Evolutionary conservation across 1,140 invertebrate species (phyloP), one percentile per base, ranked within the genome.

Genomic region (Parasteatoda tepidariorum): DNA sequence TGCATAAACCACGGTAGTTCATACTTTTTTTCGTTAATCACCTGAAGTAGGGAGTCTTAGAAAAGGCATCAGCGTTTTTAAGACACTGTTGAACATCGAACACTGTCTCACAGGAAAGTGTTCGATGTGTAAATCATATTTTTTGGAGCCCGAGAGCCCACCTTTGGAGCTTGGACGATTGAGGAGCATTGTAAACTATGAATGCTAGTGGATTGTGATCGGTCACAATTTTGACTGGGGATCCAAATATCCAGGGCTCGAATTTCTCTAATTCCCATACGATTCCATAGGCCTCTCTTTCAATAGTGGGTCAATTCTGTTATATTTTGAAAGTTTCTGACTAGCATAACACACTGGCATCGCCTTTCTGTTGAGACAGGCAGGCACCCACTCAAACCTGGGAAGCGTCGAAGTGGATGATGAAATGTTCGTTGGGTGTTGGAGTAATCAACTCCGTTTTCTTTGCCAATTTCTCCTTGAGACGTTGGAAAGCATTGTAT

Each of bases 381-480:
- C 89, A 87, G 7, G 88, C 90, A 9, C 88, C 89, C 41, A 90
- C 70, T 3, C 88, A 88, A 76, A 85, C 81, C 13, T 88, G 86
- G 15, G 88, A 89, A 13, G 90, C 90, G 86, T 91, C 90, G 0
- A 88, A 90, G 33, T n/a, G 88, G 87, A 0, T 90, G 0, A 88
- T 87, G 70, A 89, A 57, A n/a, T 15, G 54, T 15, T 15, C 24
- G 11, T 2, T 24, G 3, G 11, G 2, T 5, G 18, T 24, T 57
- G 54, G 54, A 3, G 54, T 24, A 4, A n/a, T n/a, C n/a, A n/a
- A n/a, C n/a, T n/a, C n/a, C n/a, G n/a, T n/a, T n/a, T n/a, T n/a
- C n/a, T n/a, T n/a, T 15, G 18, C 11, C 11, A 2, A 57, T n/a
- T 57, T 5, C 54, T 4, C 54, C 3, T 71, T 71, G 18, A 74